Evolutionary conservation across 2,113 vertebrate genomes (phyloP).

Genomic region (Coryphaenoides rupestris): DNA sequence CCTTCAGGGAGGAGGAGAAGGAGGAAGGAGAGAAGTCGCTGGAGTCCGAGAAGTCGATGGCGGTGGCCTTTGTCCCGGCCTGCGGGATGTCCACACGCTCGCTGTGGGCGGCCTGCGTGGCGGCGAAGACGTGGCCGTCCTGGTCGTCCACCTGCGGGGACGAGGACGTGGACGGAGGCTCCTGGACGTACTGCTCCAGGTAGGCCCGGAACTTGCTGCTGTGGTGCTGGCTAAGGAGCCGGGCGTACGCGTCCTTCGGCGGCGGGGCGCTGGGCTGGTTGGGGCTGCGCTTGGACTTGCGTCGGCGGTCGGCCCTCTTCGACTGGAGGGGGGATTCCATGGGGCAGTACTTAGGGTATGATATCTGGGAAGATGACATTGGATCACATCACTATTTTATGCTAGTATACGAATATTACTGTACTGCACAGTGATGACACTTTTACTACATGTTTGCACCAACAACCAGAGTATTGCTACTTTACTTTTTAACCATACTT

Average conservation of each 20-base stretch:
- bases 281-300: constrained; percentile 56
- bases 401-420: no score
- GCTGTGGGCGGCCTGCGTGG: constrained; percentile 33
- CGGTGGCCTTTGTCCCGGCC: constrained; percentile 21
- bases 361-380: constrained; percentile 18
- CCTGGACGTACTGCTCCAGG: constrained; percentile 71
- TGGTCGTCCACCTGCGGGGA: constrained; percentile 61
- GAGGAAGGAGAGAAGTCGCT: constrained; percentile 62
- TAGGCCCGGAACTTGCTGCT: constrained; percentile 77
- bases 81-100: constrained; percentile 44
- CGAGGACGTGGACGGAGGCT: no score
- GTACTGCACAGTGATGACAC: no score
- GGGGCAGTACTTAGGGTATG: constrained; percentile 6
- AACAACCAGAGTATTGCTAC: no score
- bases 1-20: constrained; percentile 41
- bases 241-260: constrained; percentile 81
- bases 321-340: constrained; percentile 67
- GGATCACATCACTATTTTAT: background rate
- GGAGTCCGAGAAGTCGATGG: constrained; percentile 50
- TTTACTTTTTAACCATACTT: background rate
- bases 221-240: constrained; percentile 81
- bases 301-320: constrained; percentile 49
- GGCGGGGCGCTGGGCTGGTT: constrained; percentile 50
- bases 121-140: constrained; percentile 19
- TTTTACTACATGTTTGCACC: no score